Conservation (phyloP, 2,113 vertebrate species). For the Entomyzon cyanotis region DNA sequence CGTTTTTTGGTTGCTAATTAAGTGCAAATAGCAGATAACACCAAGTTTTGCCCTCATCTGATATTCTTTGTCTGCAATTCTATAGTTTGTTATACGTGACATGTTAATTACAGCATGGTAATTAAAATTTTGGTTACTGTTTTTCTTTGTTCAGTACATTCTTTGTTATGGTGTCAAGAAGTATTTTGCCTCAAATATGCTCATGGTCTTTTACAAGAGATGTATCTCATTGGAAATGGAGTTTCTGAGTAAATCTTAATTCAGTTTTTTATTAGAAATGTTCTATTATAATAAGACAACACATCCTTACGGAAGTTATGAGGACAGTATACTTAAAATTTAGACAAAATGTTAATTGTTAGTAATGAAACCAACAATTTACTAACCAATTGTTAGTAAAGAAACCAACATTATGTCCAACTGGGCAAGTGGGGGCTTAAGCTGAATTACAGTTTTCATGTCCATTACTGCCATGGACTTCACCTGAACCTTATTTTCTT, state of each 20-base stretch:
- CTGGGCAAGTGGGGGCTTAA: rapidly evolving
- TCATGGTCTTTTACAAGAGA: neutral
- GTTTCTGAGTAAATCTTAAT: neutral
- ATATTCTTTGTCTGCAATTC: neutral
- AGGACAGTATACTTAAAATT: neutral
- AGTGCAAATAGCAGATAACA: neutral
- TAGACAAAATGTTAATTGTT: neutral
- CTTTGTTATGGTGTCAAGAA: neutral
- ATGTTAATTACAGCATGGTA: conserved; percentile 4
- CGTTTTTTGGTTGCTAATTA: neutral
- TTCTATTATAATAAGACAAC: neutral
- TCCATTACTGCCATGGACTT: neutral
- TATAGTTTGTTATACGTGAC: neutral
- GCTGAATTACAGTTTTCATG: neutral
- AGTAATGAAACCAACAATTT: neutral
- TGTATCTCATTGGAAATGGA: neutral
- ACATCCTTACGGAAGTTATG: neutral
- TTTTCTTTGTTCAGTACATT: neutral
- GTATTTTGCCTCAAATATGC: neutral
- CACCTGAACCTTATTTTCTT: neutral
- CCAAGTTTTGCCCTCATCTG: neutral
- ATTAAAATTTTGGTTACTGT: conserved; percentile 37
- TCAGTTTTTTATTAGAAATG: neutral
- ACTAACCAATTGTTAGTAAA: neutral
- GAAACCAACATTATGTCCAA: rapidly evolving